Base-by-base conservation (phyloP, 2,797 vertebrate genomes). In the Fratercula arctica region DNA sequence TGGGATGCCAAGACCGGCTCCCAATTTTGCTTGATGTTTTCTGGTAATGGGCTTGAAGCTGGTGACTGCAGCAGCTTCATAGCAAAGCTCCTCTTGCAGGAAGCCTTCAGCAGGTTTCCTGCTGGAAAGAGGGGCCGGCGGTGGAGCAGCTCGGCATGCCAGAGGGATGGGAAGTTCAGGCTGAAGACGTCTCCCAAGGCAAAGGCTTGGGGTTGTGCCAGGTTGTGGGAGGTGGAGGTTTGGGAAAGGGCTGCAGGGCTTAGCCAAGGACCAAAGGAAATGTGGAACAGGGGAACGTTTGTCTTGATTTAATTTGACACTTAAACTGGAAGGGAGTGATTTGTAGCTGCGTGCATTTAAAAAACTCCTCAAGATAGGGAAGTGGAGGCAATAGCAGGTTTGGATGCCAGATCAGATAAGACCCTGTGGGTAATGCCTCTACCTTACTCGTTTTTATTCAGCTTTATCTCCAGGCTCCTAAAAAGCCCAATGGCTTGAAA, bases 251-350 rank as follows among this genome's bases (percentile, higher is more conserved):
- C 88, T 86, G 85, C 74, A 86, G 91, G 96, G 95, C 89, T 93
- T 87, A 93, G 94, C 95, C 89, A 91, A 92, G 90, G 96, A 93
- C 91, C 93, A 92, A 95, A 95, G 92, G 94, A 92, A 95, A 90
- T 64, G 86, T 91, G 95, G 82, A 94, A 87, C 90, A 93, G 87
- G 93, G 92, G 92, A 97, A 88, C 86, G 63, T 95, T 97, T 95
- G 93, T 96, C 95, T 96, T 96, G 94, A 96, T 97, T 97, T 96
- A 96, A 96, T 96, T 95, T 96, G 96, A 96, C 96, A 92, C 92
- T 95, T 89, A 83, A 92, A 94, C 90, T 94, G 90, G 90, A 93
- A 95, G 92, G 93, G 89, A 73, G 89, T 97, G 95, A 96, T 97
- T 97, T 97, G 95, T 97, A 95, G 95, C 84, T 81, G 41, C 60